Percentiles rank a stretch among this genome's conserved stretches.
Conservation (phyloP, 2,113 vertebrate species). For the Corynorhinus townsendii region DNA sequence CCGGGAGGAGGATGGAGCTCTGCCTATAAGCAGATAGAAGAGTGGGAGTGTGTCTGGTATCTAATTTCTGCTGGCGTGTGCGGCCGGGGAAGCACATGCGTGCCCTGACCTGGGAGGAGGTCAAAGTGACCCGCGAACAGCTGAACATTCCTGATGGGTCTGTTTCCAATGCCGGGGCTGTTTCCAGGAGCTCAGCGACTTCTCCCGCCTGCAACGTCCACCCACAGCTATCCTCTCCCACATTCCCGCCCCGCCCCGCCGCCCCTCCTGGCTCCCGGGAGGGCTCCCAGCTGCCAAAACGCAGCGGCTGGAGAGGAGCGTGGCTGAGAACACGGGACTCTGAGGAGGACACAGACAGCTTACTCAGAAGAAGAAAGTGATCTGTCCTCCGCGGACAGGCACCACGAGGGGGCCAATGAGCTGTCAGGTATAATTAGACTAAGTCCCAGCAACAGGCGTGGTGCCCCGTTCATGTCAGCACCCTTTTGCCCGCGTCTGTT, state of each 20-base stretch:
- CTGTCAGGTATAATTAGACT: constrained; percentile 45
- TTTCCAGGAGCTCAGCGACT: constrained; percentile 32
- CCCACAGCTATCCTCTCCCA: not conserved
- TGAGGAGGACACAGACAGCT: not conserved
- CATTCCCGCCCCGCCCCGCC: rapidly evolving
- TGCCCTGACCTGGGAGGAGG: constrained; percentile 57
- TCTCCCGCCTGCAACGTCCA: not conserved
- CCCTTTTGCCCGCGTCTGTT: not conserved
- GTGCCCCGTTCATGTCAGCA: not conserved
- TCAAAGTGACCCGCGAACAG: constrained; percentile 63
- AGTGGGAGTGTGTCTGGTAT: not conserved
- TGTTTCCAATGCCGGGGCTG: not conserved
- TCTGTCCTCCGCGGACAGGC: not conserved
- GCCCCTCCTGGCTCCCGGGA: rapidly evolving
- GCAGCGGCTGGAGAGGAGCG: rapidly evolving
- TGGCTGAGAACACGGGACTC: not conserved
- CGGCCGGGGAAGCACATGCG: constrained; percentile 6
- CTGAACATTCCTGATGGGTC: constrained; percentile 45
- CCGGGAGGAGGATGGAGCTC: not conserved
- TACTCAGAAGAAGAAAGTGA: not conserved
- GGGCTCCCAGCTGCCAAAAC: not conserved
- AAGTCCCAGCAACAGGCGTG: not conserved
- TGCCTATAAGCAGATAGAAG: not conserved
- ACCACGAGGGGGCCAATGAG: not conserved
- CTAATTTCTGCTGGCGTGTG: constrained; percentile 34